Conservation (phyloP, 1,140 invertebrate species). For the Glossosoma conforme region DNA sequence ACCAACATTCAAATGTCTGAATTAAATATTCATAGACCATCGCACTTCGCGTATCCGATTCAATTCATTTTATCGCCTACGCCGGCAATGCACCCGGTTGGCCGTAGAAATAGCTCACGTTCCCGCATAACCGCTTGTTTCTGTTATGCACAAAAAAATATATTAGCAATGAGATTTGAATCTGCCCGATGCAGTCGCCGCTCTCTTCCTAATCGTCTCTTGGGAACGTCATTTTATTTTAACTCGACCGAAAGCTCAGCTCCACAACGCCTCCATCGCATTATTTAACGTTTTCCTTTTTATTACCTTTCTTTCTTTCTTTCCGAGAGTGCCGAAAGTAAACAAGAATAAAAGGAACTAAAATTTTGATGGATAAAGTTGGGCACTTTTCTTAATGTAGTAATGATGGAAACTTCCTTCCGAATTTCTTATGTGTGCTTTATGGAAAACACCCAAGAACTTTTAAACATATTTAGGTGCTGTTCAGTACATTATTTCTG, state of each 20-base stretch:
- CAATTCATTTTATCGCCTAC: conserved; percentile 19
- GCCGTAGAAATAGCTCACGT: conserved; percentile 6
- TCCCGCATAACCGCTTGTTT: conserved; percentile 5
- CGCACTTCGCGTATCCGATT: conserved; percentile 17
- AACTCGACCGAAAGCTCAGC: conserved; percentile 4
- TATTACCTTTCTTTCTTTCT: conserved; percentile 9
- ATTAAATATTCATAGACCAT: conserved; percentile 27
- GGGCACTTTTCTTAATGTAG: conserved; percentile 18
- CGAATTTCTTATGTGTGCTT: no score
- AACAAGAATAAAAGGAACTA: conserved; percentile 13
- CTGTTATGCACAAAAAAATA: conserved; percentile 3
- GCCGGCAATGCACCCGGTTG: no score
- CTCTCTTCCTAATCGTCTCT: conserved; percentile 11
- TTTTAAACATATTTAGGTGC: no score
- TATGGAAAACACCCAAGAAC: no score
- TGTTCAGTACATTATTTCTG: no score
- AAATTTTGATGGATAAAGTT: conserved; percentile 22
- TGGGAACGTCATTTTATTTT: conserved; percentile 11
- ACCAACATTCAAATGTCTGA: conserved; percentile 20
- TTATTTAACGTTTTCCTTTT: conserved; percentile 7
- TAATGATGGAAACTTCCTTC: conserved; percentile 19
- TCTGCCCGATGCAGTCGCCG: conserved; percentile 6
- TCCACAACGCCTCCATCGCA: conserved; percentile 2
- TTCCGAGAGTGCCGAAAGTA: background rate
- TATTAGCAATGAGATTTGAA: conserved; percentile 16